A percentile compares a stretch with the other conserved stretches of the same genome.
Evolutionary conservation across 2,888 invertebrate genomes (phyloP).

Genomic region (Euplagia quadripunctaria): DNA sequence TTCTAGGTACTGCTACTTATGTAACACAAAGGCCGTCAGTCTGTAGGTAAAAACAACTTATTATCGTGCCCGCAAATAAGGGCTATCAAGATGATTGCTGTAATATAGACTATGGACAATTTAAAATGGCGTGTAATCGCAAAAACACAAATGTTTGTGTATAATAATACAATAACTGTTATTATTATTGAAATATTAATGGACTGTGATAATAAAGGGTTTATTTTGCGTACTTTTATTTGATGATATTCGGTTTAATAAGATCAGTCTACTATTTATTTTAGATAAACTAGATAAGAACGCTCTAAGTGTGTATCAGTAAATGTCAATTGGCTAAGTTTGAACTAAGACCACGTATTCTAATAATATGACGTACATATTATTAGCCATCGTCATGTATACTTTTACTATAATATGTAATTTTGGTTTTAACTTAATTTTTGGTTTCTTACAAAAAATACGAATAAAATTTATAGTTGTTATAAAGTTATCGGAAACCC

Average conservation of each 20-base stretch:
- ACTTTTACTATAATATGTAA: too few species aligned
- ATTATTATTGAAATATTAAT: slow-evolving; percentile 21
- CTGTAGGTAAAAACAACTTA: slow-evolving; percentile 51
- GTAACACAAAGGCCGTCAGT: slow-evolving; percentile 36
- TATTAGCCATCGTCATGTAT: too few species aligned
- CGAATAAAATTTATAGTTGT: too few species aligned
- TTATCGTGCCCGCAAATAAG: slow-evolving; percentile 49
- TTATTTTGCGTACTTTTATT: background rate
- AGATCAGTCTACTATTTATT: too few species aligned
- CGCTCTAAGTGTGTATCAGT: too few species aligned
- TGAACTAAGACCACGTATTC: too few species aligned
- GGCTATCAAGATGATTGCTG: slow-evolving; percentile 55
- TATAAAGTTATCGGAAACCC: too few species aligned
- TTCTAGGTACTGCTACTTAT: slow-evolving; percentile 32
- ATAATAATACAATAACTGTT: slow-evolving; percentile 14
- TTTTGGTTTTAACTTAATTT: too few species aligned
- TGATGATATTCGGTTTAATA: background rate
- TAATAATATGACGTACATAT: too few species aligned
- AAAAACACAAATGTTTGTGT: background rate
- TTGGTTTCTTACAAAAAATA: too few species aligned
- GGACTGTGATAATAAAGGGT: slow-evolving; percentile 7
- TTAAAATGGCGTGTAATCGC: slow-evolving; percentile 24
- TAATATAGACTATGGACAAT: slow-evolving; percentile 45
- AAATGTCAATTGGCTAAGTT: too few species aligned
- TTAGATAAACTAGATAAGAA: too few species aligned